Conservation (phyloP, 2,888 invertebrate species). For the Acanthosoma haemorrhoidale region DNA sequence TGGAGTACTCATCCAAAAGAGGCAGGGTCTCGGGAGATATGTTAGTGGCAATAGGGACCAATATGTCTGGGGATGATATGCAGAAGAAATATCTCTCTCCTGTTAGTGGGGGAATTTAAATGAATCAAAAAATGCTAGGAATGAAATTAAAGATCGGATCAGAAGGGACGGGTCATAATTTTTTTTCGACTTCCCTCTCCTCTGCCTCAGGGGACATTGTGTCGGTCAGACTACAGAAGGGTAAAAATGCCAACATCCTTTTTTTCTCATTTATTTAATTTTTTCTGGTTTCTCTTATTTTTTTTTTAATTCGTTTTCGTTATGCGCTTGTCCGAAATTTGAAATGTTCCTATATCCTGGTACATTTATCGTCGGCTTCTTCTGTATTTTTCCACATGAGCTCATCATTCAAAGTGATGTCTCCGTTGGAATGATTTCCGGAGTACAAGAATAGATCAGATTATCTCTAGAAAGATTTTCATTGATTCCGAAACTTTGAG, state of each 20-base stretch:
- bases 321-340: neutral
- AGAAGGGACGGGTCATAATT: neutral
- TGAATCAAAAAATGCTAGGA: conserved; percentile 21
- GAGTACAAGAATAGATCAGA: too few relatives aligned
- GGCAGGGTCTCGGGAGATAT: neutral
- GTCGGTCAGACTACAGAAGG: conserved; percentile 12
- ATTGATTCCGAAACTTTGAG: too few relatives aligned
- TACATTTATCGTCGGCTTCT: too few relatives aligned
- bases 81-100: neutral
- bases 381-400: too few relatives aligned
- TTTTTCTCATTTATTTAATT: neutral
- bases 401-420: too few relatives aligned
- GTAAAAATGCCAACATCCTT: conserved; percentile 19
- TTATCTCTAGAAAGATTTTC: too few relatives aligned
- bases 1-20: neutral
- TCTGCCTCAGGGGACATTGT: neutral
- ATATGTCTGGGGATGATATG: neutral
- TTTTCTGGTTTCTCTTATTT: neutral
- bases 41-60: neutral
- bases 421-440: too few relatives aligned
- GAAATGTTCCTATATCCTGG: neutral
- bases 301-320: neutral
- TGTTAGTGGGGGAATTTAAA: neutral
- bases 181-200: neutral
- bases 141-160: conserved; percentile 27